Conservation (phyloP, 2,888 invertebrate species). For the Sphecodes monilicornis region DNA sequence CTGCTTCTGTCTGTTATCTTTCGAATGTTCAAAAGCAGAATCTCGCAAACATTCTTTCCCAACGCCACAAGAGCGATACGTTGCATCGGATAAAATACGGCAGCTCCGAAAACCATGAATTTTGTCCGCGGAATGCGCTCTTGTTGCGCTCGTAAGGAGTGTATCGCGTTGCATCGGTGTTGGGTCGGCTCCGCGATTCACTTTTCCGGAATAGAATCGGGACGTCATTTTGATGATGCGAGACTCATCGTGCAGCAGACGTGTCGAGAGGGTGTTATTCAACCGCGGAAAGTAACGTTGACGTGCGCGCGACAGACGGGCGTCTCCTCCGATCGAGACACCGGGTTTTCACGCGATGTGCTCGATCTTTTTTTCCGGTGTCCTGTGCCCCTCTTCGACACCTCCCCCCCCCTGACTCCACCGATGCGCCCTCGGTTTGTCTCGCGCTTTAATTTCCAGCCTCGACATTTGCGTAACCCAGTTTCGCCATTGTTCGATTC, state of each 20-base stretch:
- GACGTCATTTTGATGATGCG: not conserved
- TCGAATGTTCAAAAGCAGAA: too few relatives aligned
- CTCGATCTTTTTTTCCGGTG: conserved; percentile 60
- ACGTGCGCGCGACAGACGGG: not conserved
- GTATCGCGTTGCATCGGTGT: not conserved
- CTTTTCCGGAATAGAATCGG: not conserved
- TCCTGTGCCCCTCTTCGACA: conserved; percentile 36
- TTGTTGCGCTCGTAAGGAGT: not conserved
- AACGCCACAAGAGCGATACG: too few relatives aligned
- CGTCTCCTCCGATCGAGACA: conserved; percentile 28
- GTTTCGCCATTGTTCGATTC: conserved; percentile 83
- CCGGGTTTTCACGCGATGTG: conserved; percentile 46
- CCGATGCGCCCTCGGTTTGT: conserved; percentile 26
- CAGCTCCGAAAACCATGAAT: too few relatives aligned
- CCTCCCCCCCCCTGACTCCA: not conserved
- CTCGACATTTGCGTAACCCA: conserved; percentile 84
- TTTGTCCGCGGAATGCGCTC: too few relatives aligned
- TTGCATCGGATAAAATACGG: too few relatives aligned
- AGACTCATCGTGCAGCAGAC: not conserved
- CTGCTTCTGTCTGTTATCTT: too few relatives aligned
- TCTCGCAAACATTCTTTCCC: too few relatives aligned
- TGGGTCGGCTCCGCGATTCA: not conserved
- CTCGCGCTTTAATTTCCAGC: conserved; percentile 82
- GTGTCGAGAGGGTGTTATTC: not conserved
- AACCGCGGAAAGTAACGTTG: not conserved